Evolutionary conservation across 2,888 invertebrate genomes (phyloP).

Genomic region (Philereme transversata): DNA sequence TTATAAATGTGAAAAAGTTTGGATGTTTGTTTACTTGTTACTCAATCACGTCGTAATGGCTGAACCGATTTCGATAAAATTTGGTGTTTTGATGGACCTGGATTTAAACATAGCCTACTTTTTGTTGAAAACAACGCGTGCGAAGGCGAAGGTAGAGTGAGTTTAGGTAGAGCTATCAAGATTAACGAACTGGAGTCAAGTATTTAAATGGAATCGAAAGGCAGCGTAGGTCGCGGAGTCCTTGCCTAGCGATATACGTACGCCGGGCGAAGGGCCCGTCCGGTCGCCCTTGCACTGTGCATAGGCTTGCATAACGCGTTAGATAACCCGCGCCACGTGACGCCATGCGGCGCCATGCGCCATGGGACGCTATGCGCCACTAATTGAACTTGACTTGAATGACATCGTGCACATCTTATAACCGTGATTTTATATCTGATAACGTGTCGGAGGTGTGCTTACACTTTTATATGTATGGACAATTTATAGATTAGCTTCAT

Average conservation of each 20-base stretch:
- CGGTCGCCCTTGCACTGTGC: background rate
- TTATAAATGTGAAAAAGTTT: too few relatives aligned
- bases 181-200: background rate
- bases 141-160: too few relatives aligned
- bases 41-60: too few relatives aligned
- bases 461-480: too few relatives aligned
- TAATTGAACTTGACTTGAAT: background rate
- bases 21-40: too few relatives aligned
- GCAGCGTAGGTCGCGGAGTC: background rate
- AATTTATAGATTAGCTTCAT: background rate
- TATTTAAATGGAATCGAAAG: background rate
- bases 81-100: too few relatives aligned
- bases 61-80: too few relatives aligned
- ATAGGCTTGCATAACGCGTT: background rate
- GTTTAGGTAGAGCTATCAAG: background rate
- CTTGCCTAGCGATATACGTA: background rate
- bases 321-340: background rate
- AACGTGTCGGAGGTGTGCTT: too few relatives aligned
- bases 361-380: too few relatives aligned
- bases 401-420: background rate
- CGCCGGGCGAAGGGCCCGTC: background rate
- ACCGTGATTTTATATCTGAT: too few relatives aligned
- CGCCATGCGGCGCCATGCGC: background rate
- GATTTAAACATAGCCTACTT: too few relatives aligned
- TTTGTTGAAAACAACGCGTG: too few relatives aligned